phyloP scores from a whole-genome alignment of 2,888 invertebrate genomes.

The Heliconius sara region DNA sequence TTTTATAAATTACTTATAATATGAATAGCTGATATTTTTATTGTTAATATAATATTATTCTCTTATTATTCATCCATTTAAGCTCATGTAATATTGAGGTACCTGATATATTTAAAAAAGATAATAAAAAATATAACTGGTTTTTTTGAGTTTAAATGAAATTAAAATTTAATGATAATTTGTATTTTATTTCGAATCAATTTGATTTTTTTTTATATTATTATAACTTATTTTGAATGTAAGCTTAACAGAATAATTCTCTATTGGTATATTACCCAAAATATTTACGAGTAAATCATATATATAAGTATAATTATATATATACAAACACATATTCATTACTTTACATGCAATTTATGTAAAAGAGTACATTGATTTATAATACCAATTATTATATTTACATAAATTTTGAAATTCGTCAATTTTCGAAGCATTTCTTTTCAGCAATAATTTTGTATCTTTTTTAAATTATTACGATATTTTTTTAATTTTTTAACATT shows the following conservation, averaged over 20 bases:
- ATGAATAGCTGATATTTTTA: neutral
- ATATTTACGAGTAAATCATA: neutral
- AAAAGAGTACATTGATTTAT: neutral
- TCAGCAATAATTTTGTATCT: neutral
- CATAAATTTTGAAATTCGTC: neutral
- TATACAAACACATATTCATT: neutral
- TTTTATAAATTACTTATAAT: neutral
- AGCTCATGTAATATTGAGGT: no score
- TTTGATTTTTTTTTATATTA: neutral
- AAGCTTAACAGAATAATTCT: neutral
- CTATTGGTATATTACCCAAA: neutral
- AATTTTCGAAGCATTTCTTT: neutral
- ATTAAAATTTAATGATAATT: neutral
- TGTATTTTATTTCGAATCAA: neutral
- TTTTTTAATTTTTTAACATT: neutral
- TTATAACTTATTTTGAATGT: neutral
- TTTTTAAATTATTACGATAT: neutral
- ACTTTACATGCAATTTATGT: neutral
- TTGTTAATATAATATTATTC: neutral
- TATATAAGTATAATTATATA: no score
- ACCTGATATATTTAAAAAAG: no score
- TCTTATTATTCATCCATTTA: neutral
- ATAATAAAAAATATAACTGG: no score
- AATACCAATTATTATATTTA: neutral
- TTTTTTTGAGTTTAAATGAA: neutral